Conservation (phyloP, 2,888 invertebrate genomes). For the Antheraea assamensis region DNA sequence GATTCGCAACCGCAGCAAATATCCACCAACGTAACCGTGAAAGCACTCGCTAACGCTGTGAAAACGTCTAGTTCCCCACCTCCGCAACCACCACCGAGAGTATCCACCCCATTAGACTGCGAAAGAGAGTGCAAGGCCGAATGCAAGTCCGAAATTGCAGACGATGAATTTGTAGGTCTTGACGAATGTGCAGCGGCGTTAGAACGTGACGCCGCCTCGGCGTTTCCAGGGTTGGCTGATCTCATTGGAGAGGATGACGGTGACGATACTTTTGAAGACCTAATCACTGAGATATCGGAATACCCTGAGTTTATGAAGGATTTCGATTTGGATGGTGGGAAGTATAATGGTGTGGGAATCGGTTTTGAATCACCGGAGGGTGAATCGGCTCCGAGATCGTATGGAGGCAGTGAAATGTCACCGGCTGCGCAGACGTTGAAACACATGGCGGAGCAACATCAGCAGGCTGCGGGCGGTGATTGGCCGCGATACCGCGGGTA, state of each 20-base stretch:
- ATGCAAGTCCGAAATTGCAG: conserved; percentile 90
- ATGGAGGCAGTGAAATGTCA: conserved; percentile 87
- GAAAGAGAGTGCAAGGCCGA: conserved; percentile 90
- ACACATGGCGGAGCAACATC: conserved; percentile 98
- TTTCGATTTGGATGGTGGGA: conserved; percentile 84
- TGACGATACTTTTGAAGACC: conserved; percentile 92
- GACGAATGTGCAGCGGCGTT: conserved; percentile 92
- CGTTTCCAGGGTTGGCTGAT: conserved; percentile 90
- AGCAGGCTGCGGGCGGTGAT: conserved; percentile 86
- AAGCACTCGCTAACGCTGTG: conserved; percentile 80
- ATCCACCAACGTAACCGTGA: conserved; percentile 95
- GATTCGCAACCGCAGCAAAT: conserved; percentile 95
- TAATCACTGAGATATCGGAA: conserved; percentile 93
- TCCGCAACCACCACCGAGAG: conserved; percentile 79
- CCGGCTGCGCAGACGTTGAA: conserved; percentile 97
- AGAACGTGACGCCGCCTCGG: conserved; percentile 90
- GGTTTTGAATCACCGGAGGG: conserved; percentile 75
- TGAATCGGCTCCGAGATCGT: conserved; percentile 71
- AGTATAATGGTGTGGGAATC: conserved; percentile 57
- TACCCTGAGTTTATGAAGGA: conserved; percentile 92
- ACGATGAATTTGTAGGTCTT: conserved; percentile 93
- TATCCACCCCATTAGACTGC: conserved; percentile 91
- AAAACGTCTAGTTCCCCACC: conserved; percentile 73
- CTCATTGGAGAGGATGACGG: conserved; percentile 92
- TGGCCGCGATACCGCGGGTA: conserved; percentile 80